These are phyloP conservation scores for Hucho hucho DNA, from an alignment of 2,113 vertebrate species.

Conservation along the genomic window DNA sequence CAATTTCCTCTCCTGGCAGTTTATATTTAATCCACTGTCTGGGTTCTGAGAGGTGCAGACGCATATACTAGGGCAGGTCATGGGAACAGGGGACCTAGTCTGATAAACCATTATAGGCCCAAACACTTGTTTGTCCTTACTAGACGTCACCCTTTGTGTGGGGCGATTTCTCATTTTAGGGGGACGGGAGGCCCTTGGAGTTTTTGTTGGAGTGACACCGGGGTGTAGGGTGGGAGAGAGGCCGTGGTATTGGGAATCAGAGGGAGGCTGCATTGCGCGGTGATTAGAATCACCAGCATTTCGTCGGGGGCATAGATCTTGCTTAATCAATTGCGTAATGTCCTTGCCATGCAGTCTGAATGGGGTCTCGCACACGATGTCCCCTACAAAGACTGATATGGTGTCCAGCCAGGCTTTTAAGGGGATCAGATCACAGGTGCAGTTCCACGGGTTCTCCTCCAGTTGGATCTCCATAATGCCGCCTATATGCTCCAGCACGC, in stretches of 20 bases:
- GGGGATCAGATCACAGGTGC: slow-evolving; percentile 93
- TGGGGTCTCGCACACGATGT: slow-evolving; percentile 96
- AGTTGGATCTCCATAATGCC: slow-evolving; percentile 99
- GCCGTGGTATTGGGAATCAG: slow-evolving; percentile 82
- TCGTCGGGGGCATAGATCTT: slow-evolving; percentile 93
- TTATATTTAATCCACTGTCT: slow-evolving; percentile 92
- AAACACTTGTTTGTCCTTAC: slow-evolving; percentile 92
- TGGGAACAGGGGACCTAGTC: slow-evolving; percentile 91
- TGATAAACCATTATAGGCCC: slow-evolving; percentile 99
- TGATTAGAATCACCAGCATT: slow-evolving; percentile 80
- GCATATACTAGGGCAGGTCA: slow-evolving; percentile 88
- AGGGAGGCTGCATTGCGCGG: slow-evolving; percentile 74
- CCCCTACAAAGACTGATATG: slow-evolving; percentile 92
- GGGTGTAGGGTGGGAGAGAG: slow-evolving; percentile 81
- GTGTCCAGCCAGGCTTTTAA: slow-evolving; percentile 97
- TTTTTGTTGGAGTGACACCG: slow-evolving; percentile 82
- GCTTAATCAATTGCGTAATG: slow-evolving; percentile 92
- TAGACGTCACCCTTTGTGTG: slow-evolving; percentile 86
- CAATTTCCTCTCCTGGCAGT: slow-evolving; percentile 95
- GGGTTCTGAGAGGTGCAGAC: slow-evolving; percentile 93
- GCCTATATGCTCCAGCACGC: slow-evolving; percentile 95
- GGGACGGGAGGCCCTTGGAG: slow-evolving; percentile 88
- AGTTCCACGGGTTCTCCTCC: slow-evolving; percentile 98
- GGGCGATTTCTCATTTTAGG: slow-evolving; percentile 91
- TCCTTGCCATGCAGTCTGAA: slow-evolving; percentile 95